Percentiles rank a stretch among this genome's conserved stretches.
Evolutionary conservation across 1,140 invertebrate species (phyloP).

Genomic region (Trachymyrmex cornetzi): DNA sequence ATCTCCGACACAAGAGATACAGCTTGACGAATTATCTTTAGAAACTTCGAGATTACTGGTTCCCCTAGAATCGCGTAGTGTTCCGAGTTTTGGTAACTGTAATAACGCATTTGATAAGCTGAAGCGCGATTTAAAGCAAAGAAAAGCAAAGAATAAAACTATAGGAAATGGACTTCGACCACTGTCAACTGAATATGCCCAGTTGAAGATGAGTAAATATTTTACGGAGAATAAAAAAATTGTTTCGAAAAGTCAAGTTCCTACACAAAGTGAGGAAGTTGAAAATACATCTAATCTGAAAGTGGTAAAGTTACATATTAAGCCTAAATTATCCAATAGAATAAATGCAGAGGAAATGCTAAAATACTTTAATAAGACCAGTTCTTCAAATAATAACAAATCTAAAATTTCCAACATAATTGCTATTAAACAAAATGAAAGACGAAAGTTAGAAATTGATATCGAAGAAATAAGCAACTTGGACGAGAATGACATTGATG

Average conservation of each 20-base stretch:
- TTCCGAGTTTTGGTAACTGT: constrained; percentile 23
- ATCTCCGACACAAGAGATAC: constrained; percentile 79
- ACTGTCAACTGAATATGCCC: constrained; percentile 81
- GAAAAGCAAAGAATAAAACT: constrained; percentile 80
- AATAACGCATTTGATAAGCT: constrained; percentile 79
- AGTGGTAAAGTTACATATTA: constrained; percentile 77
- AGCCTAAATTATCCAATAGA: constrained; percentile 81
- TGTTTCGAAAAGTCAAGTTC: not conserved
- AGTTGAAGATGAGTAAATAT: constrained; percentile 82
- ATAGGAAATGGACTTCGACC: constrained; percentile 76
- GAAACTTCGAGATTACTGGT: constrained; percentile 67
- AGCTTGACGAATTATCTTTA: constrained; percentile 52
- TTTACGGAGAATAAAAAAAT: constrained; percentile 72
- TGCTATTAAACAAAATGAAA: constrained; percentile 2
- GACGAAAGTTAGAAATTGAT: not conserved
- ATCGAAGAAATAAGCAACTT: constrained; percentile 18
- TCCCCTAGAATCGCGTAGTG: constrained; percentile 63
- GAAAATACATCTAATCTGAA: constrained; percentile 49
- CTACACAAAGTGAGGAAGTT: not conserved
- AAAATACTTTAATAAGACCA: constrained; percentile 80
- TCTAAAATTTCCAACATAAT: not conserved
- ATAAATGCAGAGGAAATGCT: constrained; percentile 80
- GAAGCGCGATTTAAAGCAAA: constrained; percentile 81
- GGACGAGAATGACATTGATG: constrained; percentile 28
- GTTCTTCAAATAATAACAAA: constrained; percentile 23